Base-by-base conservation (phyloP, 1,140 invertebrate species). In the Lordiphosa mommai region DNA sequence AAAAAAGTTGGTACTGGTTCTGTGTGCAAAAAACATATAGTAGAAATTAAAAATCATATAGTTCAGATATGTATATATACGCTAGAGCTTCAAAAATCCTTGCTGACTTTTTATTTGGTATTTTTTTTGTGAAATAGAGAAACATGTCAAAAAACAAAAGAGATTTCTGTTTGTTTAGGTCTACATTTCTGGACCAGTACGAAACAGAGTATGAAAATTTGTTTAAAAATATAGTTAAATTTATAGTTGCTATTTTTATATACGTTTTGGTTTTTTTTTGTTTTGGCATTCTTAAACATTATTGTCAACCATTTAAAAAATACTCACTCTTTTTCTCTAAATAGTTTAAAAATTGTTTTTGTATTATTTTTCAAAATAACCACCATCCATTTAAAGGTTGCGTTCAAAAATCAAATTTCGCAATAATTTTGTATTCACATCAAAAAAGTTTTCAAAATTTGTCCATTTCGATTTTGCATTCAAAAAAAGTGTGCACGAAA, bases 311-410 rank as follows among this genome's bases (percentile, higher is more conserved):
- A 82, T 61, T 73, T 65, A 67, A 85, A 85, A 73, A 85, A 85
- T 86, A 86, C 84, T 86, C 84, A 86, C 84, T 87, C 84, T 86
- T 85, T 85, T 74, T 86, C 72, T 85, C 79, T 85, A 85, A 85
- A 85, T 84, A 73, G 72, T 73, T 86, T 86, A 51, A 70, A 80
- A 72, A 82, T 68, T 76, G 43, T 60, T 58, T 61, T 76, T 43
- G 56, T 63, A 68, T 43, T 73, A 58, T 72, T 79, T 67, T 73
- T 63, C 64, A 58, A 84, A 80, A 61, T 44, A 77, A 82, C 65
- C 82, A 86, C 72, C 72, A 86, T 86, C 76, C 71, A 86, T 86
- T 48, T 86, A 86, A 86, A 76, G 46, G 72, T 86, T 86, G 82
- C 82, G 76, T 77, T 84, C 76, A 86, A 86, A 86, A 86, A 77